Evolutionary conservation across 2,113 vertebrate genomes (phyloP).

Genomic region (Xenopus borealis): DNA sequence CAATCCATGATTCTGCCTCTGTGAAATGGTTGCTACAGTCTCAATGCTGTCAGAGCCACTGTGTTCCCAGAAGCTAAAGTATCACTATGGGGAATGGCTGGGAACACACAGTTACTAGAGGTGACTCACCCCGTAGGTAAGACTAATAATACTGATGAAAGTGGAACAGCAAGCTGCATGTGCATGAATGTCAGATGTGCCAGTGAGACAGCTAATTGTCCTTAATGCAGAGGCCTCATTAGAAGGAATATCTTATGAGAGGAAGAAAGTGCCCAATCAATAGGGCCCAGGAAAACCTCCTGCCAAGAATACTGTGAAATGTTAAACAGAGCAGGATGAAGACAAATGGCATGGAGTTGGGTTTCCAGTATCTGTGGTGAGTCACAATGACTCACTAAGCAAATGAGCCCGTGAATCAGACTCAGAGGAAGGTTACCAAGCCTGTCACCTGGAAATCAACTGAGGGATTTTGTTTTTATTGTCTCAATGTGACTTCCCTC

Average conservation of each 20-base stretch:
- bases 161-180: not conserved
- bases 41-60: not conserved
- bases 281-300: slow-evolving; percentile 17
- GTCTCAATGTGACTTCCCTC: slow-evolving; percentile 32
- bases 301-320: not conserved
- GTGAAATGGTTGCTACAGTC: too few relatives aligned
- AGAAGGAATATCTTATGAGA: slow-evolving; percentile 14
- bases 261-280: not conserved
- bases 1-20: too few relatives aligned
- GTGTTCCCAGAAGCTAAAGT: slow-evolving; percentile 5
- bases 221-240: slow-evolving; percentile 13
- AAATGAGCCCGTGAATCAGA: slow-evolving; percentile 23
- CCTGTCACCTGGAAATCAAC: slow-evolving; percentile 32
- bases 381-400: slow-evolving; percentile 34
- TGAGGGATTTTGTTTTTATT: slow-evolving; percentile 26
- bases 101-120: not conserved
- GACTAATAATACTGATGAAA: slow-evolving; percentile 3
- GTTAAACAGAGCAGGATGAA: slow-evolving; percentile 4
- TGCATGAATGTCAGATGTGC: slow-evolving; percentile 12
- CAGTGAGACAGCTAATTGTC: slow-evolving; percentile 8
- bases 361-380: slow-evolving; percentile 33
- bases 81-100: not conserved
- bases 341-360: slow-evolving; percentile 3
- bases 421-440: slow-evolving; percentile 18
- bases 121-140: slow-evolving; percentile 10